Conservation (phyloP, 2,797 vertebrate species). For the Falco concolor region DNA sequence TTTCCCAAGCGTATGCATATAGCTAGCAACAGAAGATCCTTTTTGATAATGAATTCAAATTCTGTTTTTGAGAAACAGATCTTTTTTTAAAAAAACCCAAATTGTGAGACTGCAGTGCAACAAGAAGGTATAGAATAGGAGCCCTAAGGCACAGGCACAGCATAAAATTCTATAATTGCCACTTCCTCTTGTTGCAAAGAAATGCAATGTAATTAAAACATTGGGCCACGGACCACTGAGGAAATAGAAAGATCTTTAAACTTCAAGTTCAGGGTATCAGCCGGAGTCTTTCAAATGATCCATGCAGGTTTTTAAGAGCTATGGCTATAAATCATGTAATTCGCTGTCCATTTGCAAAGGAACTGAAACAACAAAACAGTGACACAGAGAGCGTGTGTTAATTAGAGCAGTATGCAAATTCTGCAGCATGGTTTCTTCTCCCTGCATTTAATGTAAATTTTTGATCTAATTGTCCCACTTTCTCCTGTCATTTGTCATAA, state of each 20-base stretch:
- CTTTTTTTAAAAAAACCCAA: background rate
- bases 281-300: background rate
- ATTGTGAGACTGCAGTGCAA: background rate
- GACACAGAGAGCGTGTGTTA: background rate
- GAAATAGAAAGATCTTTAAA: background rate
- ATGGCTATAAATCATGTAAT: background rate
- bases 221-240: too few relatives aligned
- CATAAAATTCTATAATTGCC: background rate
- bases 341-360: background rate
- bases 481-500: background rate
- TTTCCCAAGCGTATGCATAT: background rate
- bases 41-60: background rate
- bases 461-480: background rate
- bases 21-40: background rate
- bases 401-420: slow-evolving; percentile 1
- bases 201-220: background rate
- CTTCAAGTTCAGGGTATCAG: background rate
- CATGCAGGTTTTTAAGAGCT: background rate
- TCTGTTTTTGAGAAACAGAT: background rate
- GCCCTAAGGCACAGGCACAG: background rate
- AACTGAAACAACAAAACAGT: background rate
- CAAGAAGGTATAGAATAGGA: background rate
- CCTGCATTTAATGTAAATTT: background rate
- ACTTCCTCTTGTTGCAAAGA: background rate
- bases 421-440: background rate